phyloP scores from a whole-genome alignment of 1,140 invertebrate species.

The Idris sp. region DNA sequence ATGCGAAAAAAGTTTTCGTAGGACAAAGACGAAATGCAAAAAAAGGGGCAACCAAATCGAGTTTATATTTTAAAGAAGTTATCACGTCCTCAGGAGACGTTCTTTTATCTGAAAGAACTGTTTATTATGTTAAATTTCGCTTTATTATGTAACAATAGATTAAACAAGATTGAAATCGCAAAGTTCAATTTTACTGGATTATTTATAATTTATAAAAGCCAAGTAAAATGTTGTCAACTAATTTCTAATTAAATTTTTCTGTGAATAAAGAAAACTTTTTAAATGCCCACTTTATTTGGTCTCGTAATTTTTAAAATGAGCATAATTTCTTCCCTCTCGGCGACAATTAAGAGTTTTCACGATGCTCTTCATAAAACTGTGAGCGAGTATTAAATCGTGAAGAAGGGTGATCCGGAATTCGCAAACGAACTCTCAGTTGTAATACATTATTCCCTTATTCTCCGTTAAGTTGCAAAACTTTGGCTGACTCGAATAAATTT shows the following conservation, averaged over 20 bases:
- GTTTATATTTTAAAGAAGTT: conserved; percentile 63
- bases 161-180: conserved; percentile 23
- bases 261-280: conserved; percentile 37
- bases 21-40: conserved; percentile 64
- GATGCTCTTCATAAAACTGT: conserved; percentile 72
- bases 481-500: conserved; percentile 75
- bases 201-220: too few species aligned
- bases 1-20: conserved; percentile 53
- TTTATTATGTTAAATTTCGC: conserved; percentile 51
- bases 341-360: conserved; percentile 73
- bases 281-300: conserved; percentile 36
- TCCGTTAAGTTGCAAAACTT: conserved; percentile 64
- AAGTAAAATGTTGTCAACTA: too few species aligned
- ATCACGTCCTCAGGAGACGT: conserved; percentile 55
- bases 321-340: conserved; percentile 60
- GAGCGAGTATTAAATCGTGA: conserved; percentile 71
- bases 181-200: background rate
- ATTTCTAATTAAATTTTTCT: too few species aligned
- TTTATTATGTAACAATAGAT: conserved; percentile 50
- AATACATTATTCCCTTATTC: conserved; percentile 74
- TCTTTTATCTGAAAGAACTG: background rate
- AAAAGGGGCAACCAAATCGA: conserved; percentile 58
- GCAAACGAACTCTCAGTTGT: conserved; percentile 26
- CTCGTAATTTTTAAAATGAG: conserved; percentile 24
- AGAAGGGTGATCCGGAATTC: conserved; percentile 44